Conservation (phyloP, 1,140 invertebrate genomes). For the Dreissena rostriformis region DNA sequence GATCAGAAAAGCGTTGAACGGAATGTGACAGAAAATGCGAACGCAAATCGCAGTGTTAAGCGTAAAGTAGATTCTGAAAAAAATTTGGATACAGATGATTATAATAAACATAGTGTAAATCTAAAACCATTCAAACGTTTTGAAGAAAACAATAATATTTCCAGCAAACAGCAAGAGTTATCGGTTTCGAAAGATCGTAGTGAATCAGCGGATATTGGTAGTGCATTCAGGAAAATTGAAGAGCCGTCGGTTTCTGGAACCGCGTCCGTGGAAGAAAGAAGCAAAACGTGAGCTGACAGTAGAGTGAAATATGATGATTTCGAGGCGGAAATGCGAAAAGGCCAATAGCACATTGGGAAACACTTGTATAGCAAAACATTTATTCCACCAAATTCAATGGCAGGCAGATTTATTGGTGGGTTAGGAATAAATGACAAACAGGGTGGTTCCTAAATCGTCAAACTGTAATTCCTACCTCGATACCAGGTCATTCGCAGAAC, state of each 20-base stretch:
- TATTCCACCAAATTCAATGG: constrained; percentile 13
- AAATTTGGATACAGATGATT: neutral
- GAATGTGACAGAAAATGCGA: too few relatives aligned
- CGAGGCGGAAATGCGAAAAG: constrained; percentile 26
- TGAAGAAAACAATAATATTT: neutral
- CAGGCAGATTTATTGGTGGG: neutral
- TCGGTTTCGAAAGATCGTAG: neutral
- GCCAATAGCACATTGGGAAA: constrained; percentile 17
- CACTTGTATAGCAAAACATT: constrained; percentile 36
- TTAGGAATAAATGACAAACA: constrained; percentile 40
- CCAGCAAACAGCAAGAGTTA: neutral
- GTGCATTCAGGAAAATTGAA: constrained; percentile 78
- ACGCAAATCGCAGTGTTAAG: neutral
- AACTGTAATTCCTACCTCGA: constrained; percentile 7
- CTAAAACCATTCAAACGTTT: neutral
- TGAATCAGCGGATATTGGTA: constrained; percentile 46
- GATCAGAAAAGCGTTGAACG: neutral
- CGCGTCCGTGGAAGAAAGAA: neutral
- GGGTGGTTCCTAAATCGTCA: constrained; percentile 34
- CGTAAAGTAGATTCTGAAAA: constrained; percentile 3
- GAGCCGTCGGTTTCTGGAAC: constrained; percentile 32
- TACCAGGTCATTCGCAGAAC: constrained; percentile 29
- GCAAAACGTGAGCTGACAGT: neutral
- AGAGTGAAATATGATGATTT: neutral
- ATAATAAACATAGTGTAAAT: neutral